phyloP scores from a whole-genome alignment of 1,140 invertebrate species.

The Leptinotarsa texana region DNA sequence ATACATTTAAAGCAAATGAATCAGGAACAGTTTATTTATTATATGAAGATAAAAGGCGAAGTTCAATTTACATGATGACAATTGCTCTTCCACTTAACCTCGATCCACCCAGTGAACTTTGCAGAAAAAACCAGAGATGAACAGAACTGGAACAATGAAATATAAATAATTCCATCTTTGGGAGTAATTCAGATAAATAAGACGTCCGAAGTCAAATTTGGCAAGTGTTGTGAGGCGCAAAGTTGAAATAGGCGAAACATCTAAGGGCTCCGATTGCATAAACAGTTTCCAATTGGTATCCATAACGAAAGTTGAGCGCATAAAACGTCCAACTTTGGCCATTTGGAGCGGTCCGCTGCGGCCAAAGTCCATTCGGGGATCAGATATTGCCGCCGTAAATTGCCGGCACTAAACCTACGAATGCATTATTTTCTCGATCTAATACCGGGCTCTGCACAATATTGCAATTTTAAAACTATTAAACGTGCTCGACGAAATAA shows the following conservation, averaged over 20 bases:
- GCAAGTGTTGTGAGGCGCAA: slow-evolving; percentile 24
- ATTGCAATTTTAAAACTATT: slow-evolving; percentile 22
- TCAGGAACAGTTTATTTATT: too few species aligned
- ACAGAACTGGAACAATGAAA: too few species aligned
- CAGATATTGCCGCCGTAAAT: slow-evolving; percentile 39
- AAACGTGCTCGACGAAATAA: slow-evolving; percentile 12
- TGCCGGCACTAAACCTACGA: slow-evolving; percentile 36
- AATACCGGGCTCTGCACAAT: slow-evolving; percentile 14
- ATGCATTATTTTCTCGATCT: slow-evolving; percentile 40
- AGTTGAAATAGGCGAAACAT: slow-evolving; percentile 42
- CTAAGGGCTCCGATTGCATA: slow-evolving; percentile 41
- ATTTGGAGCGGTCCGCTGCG: slow-evolving; percentile 33
- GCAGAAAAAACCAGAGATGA: too few species aligned
- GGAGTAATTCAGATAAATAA: not conserved
- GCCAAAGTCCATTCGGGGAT: slow-evolving; percentile 42
- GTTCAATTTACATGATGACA: too few species aligned
- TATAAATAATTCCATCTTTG: too few species aligned
- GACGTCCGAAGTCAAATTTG: slow-evolving; percentile 1
- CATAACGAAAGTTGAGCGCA: slow-evolving; percentile 39
- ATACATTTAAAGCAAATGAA: too few species aligned
- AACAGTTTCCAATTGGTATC: slow-evolving; percentile 45
- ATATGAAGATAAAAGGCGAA: too few species aligned
- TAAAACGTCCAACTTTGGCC: slow-evolving; percentile 40
- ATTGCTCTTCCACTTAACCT: too few species aligned
- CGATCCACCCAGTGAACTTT: too few species aligned